These are phyloP conservation scores for Caenorhabditis brenneri DNA, from an alignment of 1,140 invertebrate genomes.

Conservation along the genomic window DNA sequence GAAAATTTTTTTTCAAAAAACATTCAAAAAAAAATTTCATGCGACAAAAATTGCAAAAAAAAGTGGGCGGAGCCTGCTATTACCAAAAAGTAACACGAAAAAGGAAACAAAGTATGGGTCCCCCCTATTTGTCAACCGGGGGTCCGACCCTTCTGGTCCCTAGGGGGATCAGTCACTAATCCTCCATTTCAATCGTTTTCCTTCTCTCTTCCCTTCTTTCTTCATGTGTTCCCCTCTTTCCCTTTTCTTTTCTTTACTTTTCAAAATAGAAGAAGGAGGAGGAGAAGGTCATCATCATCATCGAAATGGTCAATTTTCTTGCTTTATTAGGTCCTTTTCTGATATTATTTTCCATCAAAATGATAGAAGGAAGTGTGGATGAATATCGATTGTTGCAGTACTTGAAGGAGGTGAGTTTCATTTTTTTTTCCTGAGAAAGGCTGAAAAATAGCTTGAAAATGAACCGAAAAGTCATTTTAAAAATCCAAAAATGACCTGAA, in stretches of 20 bases:
- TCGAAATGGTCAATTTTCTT: too few species aligned
- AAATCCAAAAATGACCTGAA: too few species aligned
- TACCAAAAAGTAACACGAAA: too few species aligned
- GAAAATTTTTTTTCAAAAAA: too few species aligned
- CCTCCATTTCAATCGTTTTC: slow-evolving; percentile 1
- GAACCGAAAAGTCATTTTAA: too few species aligned
- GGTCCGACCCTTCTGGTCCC: not conserved
- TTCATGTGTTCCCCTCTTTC: not conserved
- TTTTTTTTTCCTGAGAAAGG: not conserved
- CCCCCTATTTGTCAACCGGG: slow-evolving; percentile 30
- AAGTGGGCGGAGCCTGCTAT: too few species aligned
- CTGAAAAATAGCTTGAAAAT: not conserved
- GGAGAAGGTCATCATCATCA: too few species aligned
- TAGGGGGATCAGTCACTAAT: slow-evolving; percentile 32
- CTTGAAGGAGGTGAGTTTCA: slow-evolving; percentile 38
- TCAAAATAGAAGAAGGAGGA: not conserved
- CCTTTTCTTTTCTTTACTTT: not conserved
- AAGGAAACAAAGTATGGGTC: too few species aligned
- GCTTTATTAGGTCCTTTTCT: not conserved
- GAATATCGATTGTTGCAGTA: slow-evolving; percentile 48
- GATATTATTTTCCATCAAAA: not conserved
- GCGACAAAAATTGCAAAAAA: too few species aligned
- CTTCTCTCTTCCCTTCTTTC: not conserved
- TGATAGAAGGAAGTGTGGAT: slow-evolving; percentile 31
- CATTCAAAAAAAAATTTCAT: too few species aligned